Conservation (phyloP, 2,888 invertebrate genomes). For the Fissipunctia ypsillon region DNA sequence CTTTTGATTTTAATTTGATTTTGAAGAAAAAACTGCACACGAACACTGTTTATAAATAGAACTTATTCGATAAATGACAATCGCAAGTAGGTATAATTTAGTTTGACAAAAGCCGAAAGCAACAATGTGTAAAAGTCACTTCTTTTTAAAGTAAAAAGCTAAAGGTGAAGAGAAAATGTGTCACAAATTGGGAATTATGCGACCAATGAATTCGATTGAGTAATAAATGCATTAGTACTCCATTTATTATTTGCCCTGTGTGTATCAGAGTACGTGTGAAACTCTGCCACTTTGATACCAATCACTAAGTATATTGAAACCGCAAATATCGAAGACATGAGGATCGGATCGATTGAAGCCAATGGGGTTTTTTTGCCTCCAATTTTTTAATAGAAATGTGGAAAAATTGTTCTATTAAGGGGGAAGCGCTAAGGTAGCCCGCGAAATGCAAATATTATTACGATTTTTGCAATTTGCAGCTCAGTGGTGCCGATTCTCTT, state of each 20-base stretch:
- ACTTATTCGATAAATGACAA: neutral
- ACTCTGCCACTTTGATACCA: slow-evolving; percentile 60
- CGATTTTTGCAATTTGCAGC: no score
- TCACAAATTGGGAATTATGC: neutral
- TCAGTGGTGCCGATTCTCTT: no score
- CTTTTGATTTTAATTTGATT: neutral
- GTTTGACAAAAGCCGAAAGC: neutral
- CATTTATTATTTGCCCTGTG: slow-evolving; percentile 4
- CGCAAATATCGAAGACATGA: slow-evolving; percentile 69
- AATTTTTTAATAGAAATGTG: slow-evolving; percentile 56
- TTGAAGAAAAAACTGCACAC: neutral
- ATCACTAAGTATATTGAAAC: slow-evolving; percentile 71
- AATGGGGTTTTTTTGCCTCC: slow-evolving; percentile 35
- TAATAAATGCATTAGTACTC: slow-evolving; percentile 3
- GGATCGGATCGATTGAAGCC: slow-evolving; percentile 62
- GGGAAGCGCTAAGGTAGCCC: no score
- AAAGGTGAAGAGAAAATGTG: neutral
- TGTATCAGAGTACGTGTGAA: slow-evolving; percentile 69
- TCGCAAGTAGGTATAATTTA: neutral
- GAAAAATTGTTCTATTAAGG: slow-evolving; percentile 50
- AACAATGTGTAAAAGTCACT: neutral
- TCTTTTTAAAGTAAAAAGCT: neutral
- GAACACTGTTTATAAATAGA: neutral
- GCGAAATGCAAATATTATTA: no score
- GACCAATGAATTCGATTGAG: neutral